A percentile compares a stretch with the other conserved stretches of the same genome.
These are phyloP conservation scores for Oreohelix idahoensis DNA, from an alignment of 1,140 invertebrate species.

Conservation along the genomic window DNA sequence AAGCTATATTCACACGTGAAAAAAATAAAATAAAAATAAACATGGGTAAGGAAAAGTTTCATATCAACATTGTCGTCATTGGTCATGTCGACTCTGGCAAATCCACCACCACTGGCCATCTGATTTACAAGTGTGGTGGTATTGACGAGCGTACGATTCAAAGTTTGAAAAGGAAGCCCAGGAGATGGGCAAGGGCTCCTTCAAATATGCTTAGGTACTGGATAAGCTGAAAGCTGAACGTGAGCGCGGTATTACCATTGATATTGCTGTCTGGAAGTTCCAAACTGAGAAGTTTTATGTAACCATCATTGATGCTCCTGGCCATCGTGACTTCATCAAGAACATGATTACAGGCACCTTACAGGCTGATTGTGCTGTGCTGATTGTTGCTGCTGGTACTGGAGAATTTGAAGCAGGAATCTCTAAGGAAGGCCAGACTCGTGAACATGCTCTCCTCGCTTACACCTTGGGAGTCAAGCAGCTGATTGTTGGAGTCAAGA, in stretches of 20 bases:
- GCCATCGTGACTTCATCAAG: too few relatives aligned
- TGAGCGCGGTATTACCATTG: too few relatives aligned
- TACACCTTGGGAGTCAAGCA: constrained; percentile 99
- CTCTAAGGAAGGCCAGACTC: constrained; percentile 99
- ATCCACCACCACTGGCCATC: constrained; percentile 94
- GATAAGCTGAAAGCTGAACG: too few relatives aligned
- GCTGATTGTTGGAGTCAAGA: constrained; percentile 91
- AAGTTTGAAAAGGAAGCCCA: constrained; percentile 98
- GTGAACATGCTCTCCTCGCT: constrained; percentile 91
- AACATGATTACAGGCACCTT: too few relatives aligned
- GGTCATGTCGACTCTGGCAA: too few relatives aligned
- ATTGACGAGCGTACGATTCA: constrained; percentile 96
- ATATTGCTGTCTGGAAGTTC: too few relatives aligned
- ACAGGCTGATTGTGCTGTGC: constrained; percentile 79
- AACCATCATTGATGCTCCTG: too few relatives aligned
- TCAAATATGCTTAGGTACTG: too few relatives aligned
- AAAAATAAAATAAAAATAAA: too few relatives aligned
- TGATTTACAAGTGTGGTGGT: constrained; percentile 98
- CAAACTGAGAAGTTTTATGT: too few relatives aligned
- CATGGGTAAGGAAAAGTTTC: constrained; percentile 88
- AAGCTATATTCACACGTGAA: too few relatives aligned
- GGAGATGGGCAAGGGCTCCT: constrained; percentile 81
- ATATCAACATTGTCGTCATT: too few relatives aligned
- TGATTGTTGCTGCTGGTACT: constrained; percentile 96
- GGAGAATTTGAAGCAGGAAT: constrained; percentile 99